Evolutionary conservation across 1,140 invertebrate genomes (phyloP), one percentile per base, ranked within the genome.

Genomic region (Drosophila saltans): DNA sequence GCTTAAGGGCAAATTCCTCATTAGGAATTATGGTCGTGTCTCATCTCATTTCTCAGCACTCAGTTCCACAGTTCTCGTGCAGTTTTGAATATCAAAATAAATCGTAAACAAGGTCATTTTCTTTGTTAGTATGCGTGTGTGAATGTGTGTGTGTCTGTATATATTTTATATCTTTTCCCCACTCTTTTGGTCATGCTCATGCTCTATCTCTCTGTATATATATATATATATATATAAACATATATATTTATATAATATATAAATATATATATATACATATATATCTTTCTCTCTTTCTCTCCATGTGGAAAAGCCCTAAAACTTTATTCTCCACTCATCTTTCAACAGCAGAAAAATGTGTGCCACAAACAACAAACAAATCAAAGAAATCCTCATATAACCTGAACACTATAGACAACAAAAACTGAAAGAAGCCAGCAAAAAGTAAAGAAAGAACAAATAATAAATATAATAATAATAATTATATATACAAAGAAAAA

Each of bases 81-180:
- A 85, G 81, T 88, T 86, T 88, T 89, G 81, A 90, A 90, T 89
- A 89, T 89, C 84, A 89, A 89, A 89, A 89, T 89, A 89, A 89
- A 85, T 90, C 85, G 84, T 89, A 89, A 89, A 89, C 84, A 89
- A 89, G 84, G 84, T 89, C 84, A 89, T 80, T 72, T 78, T 89
- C 64, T 76, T 61, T 83, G 62, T 72, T 69, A 45, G 83, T 88
- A 69, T 76, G 72, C 48, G 55, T 72, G 48, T 58, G 68, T 55
- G n/a, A 64, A 6, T 30, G 6, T 60, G 4, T 26, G 9, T 52
- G 9, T 52, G 39, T 72, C 63, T 40, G 62, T 58, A 69, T 26
- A 52, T 26, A 68, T 73, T 72, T 16, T 30, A 43, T 65, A 33
- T 56, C 21, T 40, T 26, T 40, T 52, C 40, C 26, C 57, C 11